phyloP scores from a whole-genome alignment of 2,888 invertebrate genomes.

The Polyploca ridens region DNA sequence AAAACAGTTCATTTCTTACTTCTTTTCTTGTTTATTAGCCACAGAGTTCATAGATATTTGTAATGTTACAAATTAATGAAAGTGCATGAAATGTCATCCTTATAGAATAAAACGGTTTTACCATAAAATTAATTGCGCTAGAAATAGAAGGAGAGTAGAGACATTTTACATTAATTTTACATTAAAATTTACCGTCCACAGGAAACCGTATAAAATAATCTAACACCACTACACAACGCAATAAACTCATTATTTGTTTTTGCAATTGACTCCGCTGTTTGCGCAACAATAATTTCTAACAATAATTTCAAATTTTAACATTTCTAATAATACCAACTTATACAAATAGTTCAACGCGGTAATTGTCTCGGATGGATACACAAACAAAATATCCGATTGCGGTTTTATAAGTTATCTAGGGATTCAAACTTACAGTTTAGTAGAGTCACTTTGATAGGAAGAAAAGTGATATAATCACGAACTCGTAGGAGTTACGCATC shows the following conservation, averaged over 20 bases:
- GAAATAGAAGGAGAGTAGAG: too few species aligned
- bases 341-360: slow-evolving; percentile 38
- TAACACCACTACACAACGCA: slow-evolving; percentile 33
- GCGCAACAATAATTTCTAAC: slow-evolving; percentile 43
- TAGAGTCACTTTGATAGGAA: slow-evolving; percentile 29
- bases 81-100: too few species aligned
- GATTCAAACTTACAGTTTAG: slow-evolving; percentile 27
- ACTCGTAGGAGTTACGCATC: too few species aligned
- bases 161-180: not conserved
- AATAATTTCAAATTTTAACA: slow-evolving; percentile 41
- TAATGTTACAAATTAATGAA: too few species aligned
- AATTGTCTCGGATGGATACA: slow-evolving; percentile 69
- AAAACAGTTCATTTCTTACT: too few species aligned
- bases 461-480: not conserved
- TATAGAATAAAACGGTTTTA: too few species aligned
- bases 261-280: slow-evolving; percentile 29
- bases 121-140: too few species aligned
- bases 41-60: too few species aligned
- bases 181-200: slow-evolving; percentile 14
- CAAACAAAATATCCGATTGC: slow-evolving; percentile 66
- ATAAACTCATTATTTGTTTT: slow-evolving; percentile 31
- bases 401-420: slow-evolving; percentile 46
- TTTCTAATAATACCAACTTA: slow-evolving; percentile 35
- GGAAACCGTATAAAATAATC: slow-evolving; percentile 26
- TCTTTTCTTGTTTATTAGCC: too few species aligned